These are phyloP conservation scores for Cyanoliseus patagonus DNA, from an alignment of 2,113 vertebrate genomes.

Conservation along the genomic window DNA sequence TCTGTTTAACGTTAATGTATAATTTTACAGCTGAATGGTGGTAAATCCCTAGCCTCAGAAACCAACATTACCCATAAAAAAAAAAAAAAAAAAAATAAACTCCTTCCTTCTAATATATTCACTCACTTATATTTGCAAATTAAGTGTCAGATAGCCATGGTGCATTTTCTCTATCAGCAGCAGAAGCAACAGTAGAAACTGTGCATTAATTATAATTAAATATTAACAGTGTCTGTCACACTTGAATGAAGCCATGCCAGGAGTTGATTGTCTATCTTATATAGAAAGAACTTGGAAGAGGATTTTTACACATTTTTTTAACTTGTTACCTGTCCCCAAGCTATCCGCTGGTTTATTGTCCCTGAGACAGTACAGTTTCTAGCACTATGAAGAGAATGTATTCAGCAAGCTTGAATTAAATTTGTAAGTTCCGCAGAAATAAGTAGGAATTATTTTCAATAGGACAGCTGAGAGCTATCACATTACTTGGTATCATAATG, in stretches of 20 bases:
- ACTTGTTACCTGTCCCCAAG: neutral
- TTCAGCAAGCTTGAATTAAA: neutral
- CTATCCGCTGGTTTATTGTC: neutral
- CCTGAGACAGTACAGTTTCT: neutral
- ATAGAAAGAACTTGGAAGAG: neutral
- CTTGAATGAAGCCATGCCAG: neutral
- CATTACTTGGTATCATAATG: neutral
- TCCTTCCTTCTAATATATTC: neutral
- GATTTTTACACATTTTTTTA: neutral
- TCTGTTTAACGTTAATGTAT: neutral
- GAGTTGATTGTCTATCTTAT: neutral
- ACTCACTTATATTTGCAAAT: neutral
- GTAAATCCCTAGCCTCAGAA: neutral
- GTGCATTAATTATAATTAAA: conserved; percentile 13
- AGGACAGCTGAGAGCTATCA: neutral
- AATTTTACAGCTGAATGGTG: neutral
- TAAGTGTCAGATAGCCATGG: neutral
- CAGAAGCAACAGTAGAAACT: neutral
- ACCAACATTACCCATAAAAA: neutral
- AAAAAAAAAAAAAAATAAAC: neutral
- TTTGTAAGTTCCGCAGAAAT: neutral
- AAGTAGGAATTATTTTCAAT: neutral
- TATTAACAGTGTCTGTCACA: neutral
- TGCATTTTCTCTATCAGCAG: neutral
- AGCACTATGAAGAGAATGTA: neutral